Evolutionary conservation across 2,113 vertebrate genomes (phyloP).

Genomic region (Vulpes lagopus): DNA sequence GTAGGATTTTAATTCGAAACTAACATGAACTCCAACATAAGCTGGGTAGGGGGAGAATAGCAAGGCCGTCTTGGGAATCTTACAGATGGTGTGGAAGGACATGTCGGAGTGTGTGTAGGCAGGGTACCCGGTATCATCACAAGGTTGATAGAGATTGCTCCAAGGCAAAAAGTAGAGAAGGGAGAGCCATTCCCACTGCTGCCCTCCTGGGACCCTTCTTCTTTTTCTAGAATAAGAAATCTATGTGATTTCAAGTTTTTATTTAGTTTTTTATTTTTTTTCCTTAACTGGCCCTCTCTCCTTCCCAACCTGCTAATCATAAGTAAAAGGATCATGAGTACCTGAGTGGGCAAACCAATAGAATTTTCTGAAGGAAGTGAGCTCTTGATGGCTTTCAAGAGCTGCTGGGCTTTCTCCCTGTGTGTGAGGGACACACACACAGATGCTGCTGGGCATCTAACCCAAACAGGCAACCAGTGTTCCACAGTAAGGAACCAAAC

Average conservation of each 20-base stretch:
- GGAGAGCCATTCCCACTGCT: neutral
- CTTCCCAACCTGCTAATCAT: constrained; percentile 14
- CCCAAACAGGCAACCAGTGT: neutral
- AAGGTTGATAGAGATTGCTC: neutral
- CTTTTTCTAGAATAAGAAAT: neutral
- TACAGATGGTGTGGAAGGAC: neutral
- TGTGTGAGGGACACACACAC: neutral
- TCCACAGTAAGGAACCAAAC: neutral
- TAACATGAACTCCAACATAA: neutral
- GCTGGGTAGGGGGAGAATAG: neutral
- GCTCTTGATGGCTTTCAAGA: neutral
- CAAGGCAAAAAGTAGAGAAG: neutral
- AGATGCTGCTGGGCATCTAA: too few relatives aligned
- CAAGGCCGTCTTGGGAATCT: neutral
- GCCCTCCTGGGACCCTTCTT: neutral
- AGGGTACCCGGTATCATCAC: neutral
- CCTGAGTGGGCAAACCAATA: neutral
- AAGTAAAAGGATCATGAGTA: neutral
- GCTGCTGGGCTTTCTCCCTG: neutral
- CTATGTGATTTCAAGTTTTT: neutral
- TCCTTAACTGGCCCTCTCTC: neutral
- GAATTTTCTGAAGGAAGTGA: neutral
- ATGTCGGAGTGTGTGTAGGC: too few relatives aligned
- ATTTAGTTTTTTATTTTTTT: constrained; percentile 38
- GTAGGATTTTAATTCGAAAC: neutral